These are phyloP conservation scores for Drosophila arawakana DNA, from an alignment of 1,140 invertebrate species.

Conservation along the genomic window DNA sequence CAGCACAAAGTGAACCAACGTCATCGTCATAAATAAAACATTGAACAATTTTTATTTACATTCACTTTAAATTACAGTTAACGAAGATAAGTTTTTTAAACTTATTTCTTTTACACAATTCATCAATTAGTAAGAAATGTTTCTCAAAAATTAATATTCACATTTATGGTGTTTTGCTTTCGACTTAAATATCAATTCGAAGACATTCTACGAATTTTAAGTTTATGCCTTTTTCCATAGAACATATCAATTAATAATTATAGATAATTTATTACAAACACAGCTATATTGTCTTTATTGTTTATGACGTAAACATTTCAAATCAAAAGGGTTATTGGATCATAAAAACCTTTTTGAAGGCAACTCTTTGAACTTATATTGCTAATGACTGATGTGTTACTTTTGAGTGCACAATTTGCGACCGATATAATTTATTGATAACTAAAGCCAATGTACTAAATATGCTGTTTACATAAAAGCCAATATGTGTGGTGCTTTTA, in stretches of 20 bases:
- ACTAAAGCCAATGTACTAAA: slow-evolving; percentile 20
- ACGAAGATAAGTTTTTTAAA: not conserved
- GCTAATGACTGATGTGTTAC: slow-evolving; percentile 8
- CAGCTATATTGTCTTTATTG: no score
- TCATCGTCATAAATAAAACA: slow-evolving; percentile 36
- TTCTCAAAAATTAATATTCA: no score
- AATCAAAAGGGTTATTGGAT: not conserved
- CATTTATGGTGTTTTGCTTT: no score
- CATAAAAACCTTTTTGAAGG: not conserved
- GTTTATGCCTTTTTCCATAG: no score
- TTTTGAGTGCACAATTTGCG: slow-evolving; percentile 8
- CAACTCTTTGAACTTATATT: slow-evolving; percentile 8
- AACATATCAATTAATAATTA: no score
- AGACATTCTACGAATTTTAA: no score
- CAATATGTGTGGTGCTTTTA: slow-evolving; percentile 11
- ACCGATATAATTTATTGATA: slow-evolving; percentile 30
- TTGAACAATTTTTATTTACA: not conserved
- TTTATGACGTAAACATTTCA: not conserved
- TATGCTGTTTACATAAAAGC: slow-evolving; percentile 18
- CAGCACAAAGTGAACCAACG: not conserved
- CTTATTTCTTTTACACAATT: no score
- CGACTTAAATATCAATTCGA: no score
- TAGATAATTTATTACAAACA: no score
- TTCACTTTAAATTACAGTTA: not conserved
- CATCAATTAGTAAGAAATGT: no score